These are phyloP conservation scores for Holocentrus rufus DNA, from an alignment of 2,797 vertebrate species.

Conservation along the genomic window DNA sequence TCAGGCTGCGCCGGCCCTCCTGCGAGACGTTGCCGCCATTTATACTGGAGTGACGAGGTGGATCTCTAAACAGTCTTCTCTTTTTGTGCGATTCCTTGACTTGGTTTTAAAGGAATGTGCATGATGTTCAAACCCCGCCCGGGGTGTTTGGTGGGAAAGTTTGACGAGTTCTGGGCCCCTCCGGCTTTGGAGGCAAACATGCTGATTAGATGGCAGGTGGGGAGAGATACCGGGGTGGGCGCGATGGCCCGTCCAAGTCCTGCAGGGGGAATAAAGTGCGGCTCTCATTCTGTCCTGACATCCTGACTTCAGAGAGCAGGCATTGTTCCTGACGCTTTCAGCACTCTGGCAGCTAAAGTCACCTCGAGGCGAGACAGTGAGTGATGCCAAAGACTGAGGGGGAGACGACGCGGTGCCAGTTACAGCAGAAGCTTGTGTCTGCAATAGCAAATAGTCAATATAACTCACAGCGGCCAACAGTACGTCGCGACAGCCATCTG, in stretches of 20 bases:
- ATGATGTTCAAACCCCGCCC: conserved; percentile 22
- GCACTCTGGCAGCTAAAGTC: conserved; percentile 71
- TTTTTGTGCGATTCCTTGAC: conserved; percentile 10
- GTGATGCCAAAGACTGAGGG: conserved; percentile 55
- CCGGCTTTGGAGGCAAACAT: conserved; percentile 16
- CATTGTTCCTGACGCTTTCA: conserved; percentile 58
- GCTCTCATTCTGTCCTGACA: conserved; percentile 65
- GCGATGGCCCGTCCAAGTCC: conserved; percentile 40
- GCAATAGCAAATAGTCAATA: conserved; percentile 53
- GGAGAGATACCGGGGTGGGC: conserved; percentile 35
- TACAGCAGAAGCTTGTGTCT: conserved; percentile 23
- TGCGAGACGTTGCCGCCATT: conserved; percentile 32
- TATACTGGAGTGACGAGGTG: not conserved
- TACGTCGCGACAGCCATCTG: conserved; percentile 45
- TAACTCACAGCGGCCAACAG: conserved; percentile 38
- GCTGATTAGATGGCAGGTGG: conserved; percentile 47
- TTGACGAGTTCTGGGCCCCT: conserved; percentile 29
- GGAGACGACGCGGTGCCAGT: conserved; percentile 34
- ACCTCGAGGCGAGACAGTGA: conserved; percentile 63
- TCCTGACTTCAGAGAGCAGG: conserved; percentile 56
- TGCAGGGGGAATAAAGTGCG: conserved; percentile 53
- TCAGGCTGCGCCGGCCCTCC: conserved; percentile 28
- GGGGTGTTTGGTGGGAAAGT: not conserved
- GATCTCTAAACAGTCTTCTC: not conserved
- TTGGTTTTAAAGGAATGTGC: conserved; percentile 31